phyloP scores from a whole-genome alignment of 2,797 vertebrate species.

The Ispidina picta region DNA sequence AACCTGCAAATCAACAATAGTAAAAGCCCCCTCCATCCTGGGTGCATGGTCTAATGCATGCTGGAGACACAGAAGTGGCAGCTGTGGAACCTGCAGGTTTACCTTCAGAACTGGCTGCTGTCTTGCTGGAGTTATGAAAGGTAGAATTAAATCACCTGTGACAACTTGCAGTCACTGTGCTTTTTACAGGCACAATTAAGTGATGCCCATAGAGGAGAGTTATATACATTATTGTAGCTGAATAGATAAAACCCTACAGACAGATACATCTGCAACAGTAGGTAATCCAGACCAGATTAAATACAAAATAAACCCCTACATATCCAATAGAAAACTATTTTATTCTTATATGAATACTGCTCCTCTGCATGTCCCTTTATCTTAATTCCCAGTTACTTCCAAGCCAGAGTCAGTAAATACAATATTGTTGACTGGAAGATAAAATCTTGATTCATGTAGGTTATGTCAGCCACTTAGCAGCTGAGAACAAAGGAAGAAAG shows the following conservation, averaged over 20 bases:
- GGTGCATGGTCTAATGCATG: background rate
- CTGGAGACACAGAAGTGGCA: background rate
- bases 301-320: background rate
- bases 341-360: background rate
- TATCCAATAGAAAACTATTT: background rate
- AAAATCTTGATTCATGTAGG: background rate
- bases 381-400: background rate
- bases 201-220: background rate
- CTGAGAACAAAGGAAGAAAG: background rate
- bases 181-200: background rate
- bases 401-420: background rate
- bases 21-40: background rate
- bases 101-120: background rate
- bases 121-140: background rate
- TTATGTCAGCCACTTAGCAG: background rate
- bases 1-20: background rate
- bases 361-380: background rate
- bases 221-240: background rate
- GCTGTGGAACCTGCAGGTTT: background rate
- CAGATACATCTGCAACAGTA: background rate
- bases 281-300: background rate
- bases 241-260: background rate
- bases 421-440: background rate
- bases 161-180: background rate
- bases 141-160: background rate